A percentile compares a stretch with the other conserved stretches of the same genome.
These are phyloP conservation scores for Himalopsyche phryganea DNA, from an alignment of 1,140 invertebrate genomes.

Conservation along the genomic window DNA sequence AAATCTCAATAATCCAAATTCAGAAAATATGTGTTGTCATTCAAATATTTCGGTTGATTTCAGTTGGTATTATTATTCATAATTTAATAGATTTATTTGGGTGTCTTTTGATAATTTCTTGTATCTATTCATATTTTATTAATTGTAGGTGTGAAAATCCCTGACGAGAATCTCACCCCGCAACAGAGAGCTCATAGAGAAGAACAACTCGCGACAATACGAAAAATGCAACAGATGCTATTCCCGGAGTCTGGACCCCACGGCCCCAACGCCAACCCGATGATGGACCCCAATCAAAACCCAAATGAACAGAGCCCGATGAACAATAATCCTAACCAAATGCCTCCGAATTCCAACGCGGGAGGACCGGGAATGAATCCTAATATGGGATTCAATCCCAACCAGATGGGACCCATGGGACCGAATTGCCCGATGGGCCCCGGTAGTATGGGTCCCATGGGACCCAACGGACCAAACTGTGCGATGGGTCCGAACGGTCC, in stretches of 20 bases:
- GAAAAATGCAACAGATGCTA: constrained; percentile 89
- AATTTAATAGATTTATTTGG: too few species aligned
- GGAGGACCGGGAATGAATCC: constrained; percentile 29
- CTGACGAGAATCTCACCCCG: constrained; percentile 94
- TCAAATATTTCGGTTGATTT: too few species aligned
- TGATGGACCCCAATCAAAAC: constrained; percentile 37
- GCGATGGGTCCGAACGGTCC: constrained; percentile 43
- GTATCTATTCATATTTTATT: too few species aligned
- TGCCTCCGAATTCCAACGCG: constrained; percentile 43
- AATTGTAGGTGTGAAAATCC: constrained; percentile 76
- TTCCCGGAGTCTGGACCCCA: constrained; percentile 71
- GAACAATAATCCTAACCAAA: constrained; percentile 37
- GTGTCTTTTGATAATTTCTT: too few species aligned
- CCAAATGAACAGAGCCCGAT: constrained; percentile 30
- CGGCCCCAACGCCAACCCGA: constrained; percentile 35
- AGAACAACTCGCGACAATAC: constrained; percentile 84
- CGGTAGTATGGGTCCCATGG: constrained; percentile 26
- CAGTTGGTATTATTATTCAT: not conserved
- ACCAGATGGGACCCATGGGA: constrained; percentile 36
- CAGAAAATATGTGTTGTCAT: too few species aligned
- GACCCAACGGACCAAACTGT: constrained; percentile 24
- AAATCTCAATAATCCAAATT: too few species aligned
- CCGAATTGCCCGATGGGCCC: constrained; percentile 38
- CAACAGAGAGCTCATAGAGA: constrained; percentile 92
- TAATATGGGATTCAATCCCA: constrained; percentile 48